Base-by-base conservation (phyloP, 2,888 invertebrate species). In the Catocala nupta region DNA sequence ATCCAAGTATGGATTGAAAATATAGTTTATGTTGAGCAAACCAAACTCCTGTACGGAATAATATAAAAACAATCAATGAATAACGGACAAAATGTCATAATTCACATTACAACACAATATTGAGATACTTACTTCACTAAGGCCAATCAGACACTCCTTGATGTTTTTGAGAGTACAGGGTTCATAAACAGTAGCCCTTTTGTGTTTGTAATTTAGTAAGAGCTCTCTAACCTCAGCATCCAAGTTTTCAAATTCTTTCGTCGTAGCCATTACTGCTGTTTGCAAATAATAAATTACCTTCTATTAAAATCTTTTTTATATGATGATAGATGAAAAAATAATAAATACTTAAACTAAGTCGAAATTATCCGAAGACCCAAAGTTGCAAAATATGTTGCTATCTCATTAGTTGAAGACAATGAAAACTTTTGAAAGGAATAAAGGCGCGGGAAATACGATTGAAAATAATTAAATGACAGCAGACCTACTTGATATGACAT, bases 221-320 rank as follows among this genome's bases (percentile, higher is more conserved):
- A 94, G 87, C 78, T 94, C 93, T 76, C 82, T 89, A n/a, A 93
- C 89, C 87, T 94, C 93, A 65, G 91, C 90, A 63, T 93, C 93
- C 68, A 92, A 81, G 70, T 75, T 81, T 77, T 90, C 90, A 59
- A 75, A 77, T 59, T 82, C 80, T 34, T 56, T 70, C 54, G 55
- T 49, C n/a, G 75, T 70, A 55, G 81, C 81, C 82, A 82, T 83
- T 54, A 39, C 7, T n/a, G 25, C 8, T 13, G 16, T 44, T 43
- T n/a, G 6, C 25, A 25, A 25, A 25, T 25, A 25, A 25, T 25
- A 25, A 25, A 25, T 25, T 25, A 25, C 1, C 25, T 25, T 25
- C 25, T 25, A 25, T 25, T 25, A 25, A 25, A 25, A 25, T 25
- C 25, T 25, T 25, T 25, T 25, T 25, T 25, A 25, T 3, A 25